Evolutionary conservation across 2,888 invertebrate species (phyloP), one percentile per base, ranked within the genome.

Genomic region (Miltochrista miniata): DNA sequence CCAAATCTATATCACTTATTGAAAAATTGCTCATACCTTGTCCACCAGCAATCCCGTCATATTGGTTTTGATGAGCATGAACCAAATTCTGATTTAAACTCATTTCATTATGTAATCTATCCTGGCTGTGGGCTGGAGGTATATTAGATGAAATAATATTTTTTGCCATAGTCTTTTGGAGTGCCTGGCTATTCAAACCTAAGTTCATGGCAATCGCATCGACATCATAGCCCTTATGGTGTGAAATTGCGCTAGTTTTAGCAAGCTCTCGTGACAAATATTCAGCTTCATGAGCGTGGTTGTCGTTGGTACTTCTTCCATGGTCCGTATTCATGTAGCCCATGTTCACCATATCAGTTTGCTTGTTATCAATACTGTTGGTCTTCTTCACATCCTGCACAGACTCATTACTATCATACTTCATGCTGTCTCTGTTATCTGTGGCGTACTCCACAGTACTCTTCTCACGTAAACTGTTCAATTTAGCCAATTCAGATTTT

Each of bases 341-440:
- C 90, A 92, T 90, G 61, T 91, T 92, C 1, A 92, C 79, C 90
- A 92, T 90, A 63, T 92, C 92, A 9, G 80, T 66, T 4, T 80
- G 61, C 60, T 84, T 81, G 45, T 68, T 36, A 34, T 87, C 81
- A 3, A 67, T 58, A 45, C 61, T 62, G 35, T 57, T 71, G 3
- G 52, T 42, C 51, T 82, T 82, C 56, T 81, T 83, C 56, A 70
- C 71, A 53, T 85, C 77, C 43, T 72, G 79, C 24, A 59, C 49
- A 18, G 66, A 46, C 24, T 79, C 80, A 45, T 65, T 72, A 38
- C 60, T 74, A 44, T 76, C 75, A 56, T 70, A 79, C 47, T 71
- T 64, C 5, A 53, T 54, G 45, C 48, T 66, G 9, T 80, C 81
- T 56, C 73, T 78, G 30, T 72, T 75, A 51, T 87, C 84, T 12